Evolutionary conservation across 2,797 vertebrate species (phyloP).

Genomic region (Bradypus variegatus): DNA sequence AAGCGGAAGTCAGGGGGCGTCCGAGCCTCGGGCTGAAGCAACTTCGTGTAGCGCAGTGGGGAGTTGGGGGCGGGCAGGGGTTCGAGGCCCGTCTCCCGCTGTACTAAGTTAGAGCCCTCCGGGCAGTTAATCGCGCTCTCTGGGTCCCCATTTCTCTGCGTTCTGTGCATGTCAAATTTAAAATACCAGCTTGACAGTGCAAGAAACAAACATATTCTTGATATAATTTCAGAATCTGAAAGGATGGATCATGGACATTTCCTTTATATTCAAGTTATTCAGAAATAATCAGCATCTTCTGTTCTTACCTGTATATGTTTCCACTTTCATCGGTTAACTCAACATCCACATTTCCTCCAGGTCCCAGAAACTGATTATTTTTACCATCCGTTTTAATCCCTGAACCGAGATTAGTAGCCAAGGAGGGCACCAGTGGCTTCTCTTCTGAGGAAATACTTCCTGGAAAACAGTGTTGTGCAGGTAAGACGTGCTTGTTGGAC

Average conservation of each 20-base stretch:
- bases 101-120: not conserved
- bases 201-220: not conserved
- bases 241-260: too few relatives aligned
- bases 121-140: not conserved
- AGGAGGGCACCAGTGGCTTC: not conserved
- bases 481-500: not conserved
- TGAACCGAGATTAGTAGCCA: not conserved
- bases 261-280: not conserved
- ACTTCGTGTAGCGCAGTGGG: not conserved
- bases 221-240: not conserved
- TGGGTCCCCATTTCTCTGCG: not conserved
- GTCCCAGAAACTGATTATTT: not conserved
- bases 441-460: not conserved
- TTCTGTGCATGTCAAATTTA: not conserved
- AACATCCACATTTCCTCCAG: not conserved
- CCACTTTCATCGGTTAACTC: not conserved
- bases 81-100: not conserved
- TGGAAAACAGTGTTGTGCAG: not conserved
- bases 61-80: too few relatives aligned
- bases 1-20: not conserved
- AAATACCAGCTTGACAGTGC: not conserved
- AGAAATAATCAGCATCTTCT: not conserved
- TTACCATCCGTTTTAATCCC: not conserved
- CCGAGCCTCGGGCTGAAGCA: too few relatives aligned
- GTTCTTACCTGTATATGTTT: not conserved